Base-by-base conservation (phyloP, 2,797 vertebrate species). In the Chrysocyon brachyurus region DNA sequence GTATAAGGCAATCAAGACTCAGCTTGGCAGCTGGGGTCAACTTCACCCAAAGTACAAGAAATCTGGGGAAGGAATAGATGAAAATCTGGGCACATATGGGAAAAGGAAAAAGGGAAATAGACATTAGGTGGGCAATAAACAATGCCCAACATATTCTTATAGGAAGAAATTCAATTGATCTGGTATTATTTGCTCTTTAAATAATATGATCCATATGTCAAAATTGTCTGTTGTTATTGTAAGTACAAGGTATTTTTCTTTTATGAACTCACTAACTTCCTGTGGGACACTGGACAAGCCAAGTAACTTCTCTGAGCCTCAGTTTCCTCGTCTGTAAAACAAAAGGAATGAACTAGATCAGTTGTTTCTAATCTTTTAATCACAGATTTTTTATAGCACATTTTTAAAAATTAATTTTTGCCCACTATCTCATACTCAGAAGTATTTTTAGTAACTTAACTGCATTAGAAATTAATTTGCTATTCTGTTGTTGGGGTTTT, bases 221-320 rank as follows among this genome's bases (percentile, higher is more conserved):
- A 92, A 90, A 75, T 3, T 73, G 26, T 88, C 84, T 90, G 61
- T 33, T 70, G 78, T 46, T 70, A 49, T 63, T 70, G 33, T 24
- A 63, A 33, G 12, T 56, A 84, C 2, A 87, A 77, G 12, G 24
- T 26, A 57, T 77, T 96, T 93, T 96, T 92, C 72, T 92, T 91
- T 92, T n/a, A 94, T 64, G 59, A 96, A 95, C 82, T 97, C 94
- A 96, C 77, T 97, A 97, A 91, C 90, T 90, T 96, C 64, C 91
- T 94, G 86, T 56, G 83, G 94, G 64, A 90, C 66, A 93, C 92
- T 96, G 94, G 73, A 94, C 33, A 97, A 97, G 88, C 85, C 95
- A 96, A 96, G 94, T 49, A 85, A 97, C 85, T 96, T 93, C 90
- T 96, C 91, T 91, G 95, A 97, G 83, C 54, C 96, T 97, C 91